Base-by-base conservation (phyloP, 1,140 invertebrate genomes). In the Ectropis grisescens region DNA sequence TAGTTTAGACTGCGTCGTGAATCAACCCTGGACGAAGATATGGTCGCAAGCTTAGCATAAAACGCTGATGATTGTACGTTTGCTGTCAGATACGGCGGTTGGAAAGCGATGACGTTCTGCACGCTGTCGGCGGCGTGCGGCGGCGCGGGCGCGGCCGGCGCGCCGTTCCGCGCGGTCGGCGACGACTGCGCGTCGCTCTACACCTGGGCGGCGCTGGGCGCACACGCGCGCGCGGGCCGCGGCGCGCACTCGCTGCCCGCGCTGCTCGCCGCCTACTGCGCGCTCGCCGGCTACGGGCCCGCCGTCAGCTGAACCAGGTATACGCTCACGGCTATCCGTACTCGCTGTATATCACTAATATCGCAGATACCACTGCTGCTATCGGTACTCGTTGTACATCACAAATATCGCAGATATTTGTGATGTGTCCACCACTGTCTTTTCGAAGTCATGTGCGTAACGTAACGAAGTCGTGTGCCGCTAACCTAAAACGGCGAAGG, bases 61-160 rank as follows among this genome's bases (percentile, higher is more conserved):
- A n/a, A n/a, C n/a, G n/a, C n/a, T n/a, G n/a, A n/a, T n/a, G n/a
- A n/a, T n/a, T n/a, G n/a, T n/a, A n/a, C n/a, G n/a, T n/a, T n/a
- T n/a, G n/a, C n/a, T n/a, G n/a, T n/a, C n/a, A 78, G 72, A 33
- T 67, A 59, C 46, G 72, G 72, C 10, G 70, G 66, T 0, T 72
- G 62, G 66, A 62, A 64, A 13, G 68, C 72, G 29, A 47, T 78
- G 30, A 59, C 46, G 2, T 74, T 79, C 43, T 79, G 74, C 49
- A 65, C 66, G 12, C 41, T 79, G 26, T 64, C 60, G 32, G 61
- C 68, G 4, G 68, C 72, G 14, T 68, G 72, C 48, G 72, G 72
- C 9, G 72, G 68, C 13, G 66, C 60, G 1, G 52, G 70, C 4
- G 58, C 56, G 27, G 52, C 47, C 1, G n/a, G 13, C 5, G 38